Conservation (phyloP, 2,797 vertebrate species). For the Semaprochilodus insignis region DNA sequence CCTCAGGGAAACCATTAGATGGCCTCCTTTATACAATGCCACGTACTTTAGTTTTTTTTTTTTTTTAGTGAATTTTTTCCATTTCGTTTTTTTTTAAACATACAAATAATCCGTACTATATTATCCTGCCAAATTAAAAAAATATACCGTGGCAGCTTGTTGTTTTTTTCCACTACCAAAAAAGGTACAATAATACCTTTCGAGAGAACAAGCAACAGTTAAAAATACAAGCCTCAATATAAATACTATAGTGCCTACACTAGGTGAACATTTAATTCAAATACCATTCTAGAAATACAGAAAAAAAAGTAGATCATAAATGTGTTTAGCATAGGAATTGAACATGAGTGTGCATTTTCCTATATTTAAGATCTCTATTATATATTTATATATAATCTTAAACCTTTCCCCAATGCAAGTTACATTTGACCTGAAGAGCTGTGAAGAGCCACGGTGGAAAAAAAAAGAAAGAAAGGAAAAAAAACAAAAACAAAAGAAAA, state of each 20-base stretch:
- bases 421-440: conserved; percentile 99
- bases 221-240: conserved; percentile 99
- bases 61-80: conserved; percentile 82
- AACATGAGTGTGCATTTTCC: conserved; percentile 99
- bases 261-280: conserved; percentile 99
- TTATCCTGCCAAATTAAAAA: conserved; percentile 99
- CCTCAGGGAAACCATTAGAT: conserved; percentile 91
- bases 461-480: conserved; percentile 84
- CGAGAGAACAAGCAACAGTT: conserved; percentile 99
- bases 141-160: conserved; percentile 99
- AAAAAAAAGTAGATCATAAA: conserved; percentile 99
- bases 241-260: conserved; percentile 99
- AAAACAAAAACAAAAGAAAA: not conserved
- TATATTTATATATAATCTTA: conserved; percentile 91
- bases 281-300: conserved; percentile 99
- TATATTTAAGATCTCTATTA: conserved; percentile 98
- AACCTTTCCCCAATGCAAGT: conserved; percentile 99
- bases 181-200: conserved; percentile 99
- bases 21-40: conserved; percentile 91
- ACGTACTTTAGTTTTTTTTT: conserved; percentile 85
- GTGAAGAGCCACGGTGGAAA: conserved; percentile 97
- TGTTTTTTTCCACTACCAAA: conserved; percentile 98
- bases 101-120: conserved; percentile 99
- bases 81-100: conserved; percentile 93
- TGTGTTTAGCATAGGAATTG: conserved; percentile 99